Conservation (phyloP, 2,797 vertebrate genomes). For the Sphenodon punctatus region DNA sequence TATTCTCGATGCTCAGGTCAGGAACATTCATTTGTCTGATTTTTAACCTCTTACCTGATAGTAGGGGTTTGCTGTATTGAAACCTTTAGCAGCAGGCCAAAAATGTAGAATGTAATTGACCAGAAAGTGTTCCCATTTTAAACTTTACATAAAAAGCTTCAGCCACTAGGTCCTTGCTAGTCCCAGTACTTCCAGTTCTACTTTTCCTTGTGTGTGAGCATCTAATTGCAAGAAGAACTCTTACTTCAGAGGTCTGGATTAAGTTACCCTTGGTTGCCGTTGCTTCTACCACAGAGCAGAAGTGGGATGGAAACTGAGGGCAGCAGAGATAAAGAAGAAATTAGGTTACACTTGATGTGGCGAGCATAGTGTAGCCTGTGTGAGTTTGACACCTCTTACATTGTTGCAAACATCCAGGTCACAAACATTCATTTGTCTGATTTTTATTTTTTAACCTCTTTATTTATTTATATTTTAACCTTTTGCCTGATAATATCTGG, state of each 20-base stretch:
- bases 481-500: no score
- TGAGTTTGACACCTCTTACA: no score
- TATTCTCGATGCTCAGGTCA: constrained; percentile 99
- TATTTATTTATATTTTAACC: no score
- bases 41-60: background rate
- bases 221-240: background rate
- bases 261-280: background rate
- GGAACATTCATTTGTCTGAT: background rate
- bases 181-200: background rate
- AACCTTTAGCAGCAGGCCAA: background rate
- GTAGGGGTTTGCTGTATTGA: background rate
- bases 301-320: background rate
- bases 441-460: no score
- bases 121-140: background rate
- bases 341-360: background rate
- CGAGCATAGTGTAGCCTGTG: background rate
- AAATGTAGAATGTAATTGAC: background rate
- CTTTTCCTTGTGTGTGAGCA: background rate
- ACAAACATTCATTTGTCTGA: no score
- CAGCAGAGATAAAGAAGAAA: background rate
- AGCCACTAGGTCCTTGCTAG: background rate
- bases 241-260: background rate
- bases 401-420: no score
- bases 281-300: background rate
- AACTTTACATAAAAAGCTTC: background rate